Evolutionary conservation across 2,888 invertebrate species (phyloP).

Genomic region (Tridacna crocea): DNA sequence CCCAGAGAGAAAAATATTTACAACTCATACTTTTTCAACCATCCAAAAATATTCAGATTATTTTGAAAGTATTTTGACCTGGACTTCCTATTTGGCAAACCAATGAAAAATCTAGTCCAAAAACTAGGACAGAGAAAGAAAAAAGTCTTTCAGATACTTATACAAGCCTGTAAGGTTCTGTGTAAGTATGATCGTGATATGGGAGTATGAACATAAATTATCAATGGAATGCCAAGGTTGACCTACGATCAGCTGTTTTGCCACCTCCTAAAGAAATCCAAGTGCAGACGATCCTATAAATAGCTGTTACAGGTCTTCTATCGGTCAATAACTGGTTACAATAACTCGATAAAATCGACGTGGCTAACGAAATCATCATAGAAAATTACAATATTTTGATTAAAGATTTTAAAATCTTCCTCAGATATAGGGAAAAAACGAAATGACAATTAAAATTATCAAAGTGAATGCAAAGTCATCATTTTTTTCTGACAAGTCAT

Average conservation of each 20-base stretch:
- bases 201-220: slow-evolving; percentile 23
- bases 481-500: slow-evolving; percentile 41
- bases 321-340: slow-evolving; percentile 40
- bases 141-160: background rate
- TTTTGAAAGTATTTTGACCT: slow-evolving; percentile 26
- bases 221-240: slow-evolving; percentile 35
- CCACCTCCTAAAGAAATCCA: slow-evolving; percentile 42
- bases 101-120: background rate
- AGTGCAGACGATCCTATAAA: slow-evolving; percentile 25
- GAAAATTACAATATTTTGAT: no score
- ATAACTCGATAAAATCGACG: background rate
- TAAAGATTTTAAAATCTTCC: no score
- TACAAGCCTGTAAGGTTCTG: background rate
- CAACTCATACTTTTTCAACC: no score
- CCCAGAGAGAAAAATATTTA: no score
- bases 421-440: background rate
- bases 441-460: background rate
- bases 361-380: no score
- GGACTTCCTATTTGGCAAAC: slow-evolving; percentile 10
- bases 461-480: slow-evolving; percentile 54
- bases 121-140: slow-evolving; percentile 6
- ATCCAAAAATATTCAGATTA: no score
- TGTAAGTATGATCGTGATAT: background rate
- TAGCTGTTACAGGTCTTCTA: slow-evolving; percentile 44
- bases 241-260: slow-evolving; percentile 64